Percentiles rank a stretch among this genome's conserved stretches.
Evolutionary conservation across 2,113 vertebrate genomes (phyloP).

Genomic region (Astatoreochromis straeleni): DNA sequence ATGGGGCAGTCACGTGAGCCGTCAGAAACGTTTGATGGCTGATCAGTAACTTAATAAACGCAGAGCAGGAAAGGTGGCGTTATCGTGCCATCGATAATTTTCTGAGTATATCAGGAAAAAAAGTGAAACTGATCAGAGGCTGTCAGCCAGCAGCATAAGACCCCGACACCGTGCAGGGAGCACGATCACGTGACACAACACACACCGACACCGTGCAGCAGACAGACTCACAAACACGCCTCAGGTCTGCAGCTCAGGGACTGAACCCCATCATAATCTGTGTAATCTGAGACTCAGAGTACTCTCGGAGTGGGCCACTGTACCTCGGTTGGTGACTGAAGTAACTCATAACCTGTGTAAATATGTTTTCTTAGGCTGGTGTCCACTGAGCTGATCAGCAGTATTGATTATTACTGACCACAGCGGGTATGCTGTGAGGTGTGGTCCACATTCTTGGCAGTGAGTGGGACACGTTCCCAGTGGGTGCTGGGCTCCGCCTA

Average conservation of each 20-base stretch:
- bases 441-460: not conserved
- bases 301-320: not conserved
- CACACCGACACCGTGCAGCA: not conserved
- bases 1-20: constrained; percentile 57
- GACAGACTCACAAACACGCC: not conserved
- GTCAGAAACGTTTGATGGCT: not conserved
- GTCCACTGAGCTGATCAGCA: not conserved
- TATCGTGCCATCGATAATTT: not conserved
- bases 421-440: not conserved
- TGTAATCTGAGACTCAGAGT: not conserved
- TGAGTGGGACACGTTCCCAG: not conserved
- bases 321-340: not conserved
- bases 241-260: not conserved
- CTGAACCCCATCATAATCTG: not conserved
- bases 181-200: not conserved
- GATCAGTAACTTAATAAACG: not conserved
- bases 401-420: not conserved
- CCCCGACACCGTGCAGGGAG: not conserved
- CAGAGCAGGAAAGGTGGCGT: not conserved
- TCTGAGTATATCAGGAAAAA: not conserved
- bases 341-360: not conserved
- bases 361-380: not conserved
- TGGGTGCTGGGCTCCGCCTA: not conserved
- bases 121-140: not conserved
- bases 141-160: not conserved